Evolutionary conservation across 1,140 invertebrate genomes (phyloP), one percentile per base, ranked within the genome.

Genomic region (Penaeus vannamei): DNA sequence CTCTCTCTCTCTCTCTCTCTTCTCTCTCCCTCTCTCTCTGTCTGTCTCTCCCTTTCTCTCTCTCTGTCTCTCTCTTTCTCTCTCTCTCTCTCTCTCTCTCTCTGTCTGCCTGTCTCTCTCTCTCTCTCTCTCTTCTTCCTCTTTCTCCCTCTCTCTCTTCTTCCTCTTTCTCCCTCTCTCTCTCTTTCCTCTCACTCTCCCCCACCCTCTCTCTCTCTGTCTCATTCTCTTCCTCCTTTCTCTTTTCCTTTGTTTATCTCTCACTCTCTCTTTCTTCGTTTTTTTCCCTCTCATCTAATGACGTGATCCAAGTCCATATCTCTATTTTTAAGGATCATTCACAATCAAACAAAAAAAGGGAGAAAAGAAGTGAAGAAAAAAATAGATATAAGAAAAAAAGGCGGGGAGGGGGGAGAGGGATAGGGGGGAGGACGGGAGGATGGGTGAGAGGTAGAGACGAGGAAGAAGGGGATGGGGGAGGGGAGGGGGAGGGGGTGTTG

Each of bases 11-110:
- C 29, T 7, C 29, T 0, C 46, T 1, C 26, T 22, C 26, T n/a
- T 84, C 61, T 84, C 61, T 64, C 81, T 84, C 61, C 66, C 81
- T 84, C 81, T 84, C 81, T 69, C 82, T 69, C 82, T 69, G 64
- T 46, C 82, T 84, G 29, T 42, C 61, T 82, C 46, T 82, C 46
- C 60, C 80, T 82, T 20, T 82, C 80, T 82, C 80, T 82, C 60
- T 86, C 53, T 86, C 84, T 60, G 26, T 62, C 59, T 42, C 29
- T 66, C 66, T 72, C 66, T n/a, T 23, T 72, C 22, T 26, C 17
- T 20, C 12, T 72, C 32, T 62, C 61, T 84, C 82, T 29, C 26
- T 64, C 59, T 62, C 59, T n/a, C 26, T 36, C n/a, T 62, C 26
- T 84, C 8, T 60, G 2, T 26, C 61, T 12, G 32, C 22, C 32